Conservation (phyloP, 2,797 vertebrate species). For the Rhinophrynus dorsalis region DNA sequence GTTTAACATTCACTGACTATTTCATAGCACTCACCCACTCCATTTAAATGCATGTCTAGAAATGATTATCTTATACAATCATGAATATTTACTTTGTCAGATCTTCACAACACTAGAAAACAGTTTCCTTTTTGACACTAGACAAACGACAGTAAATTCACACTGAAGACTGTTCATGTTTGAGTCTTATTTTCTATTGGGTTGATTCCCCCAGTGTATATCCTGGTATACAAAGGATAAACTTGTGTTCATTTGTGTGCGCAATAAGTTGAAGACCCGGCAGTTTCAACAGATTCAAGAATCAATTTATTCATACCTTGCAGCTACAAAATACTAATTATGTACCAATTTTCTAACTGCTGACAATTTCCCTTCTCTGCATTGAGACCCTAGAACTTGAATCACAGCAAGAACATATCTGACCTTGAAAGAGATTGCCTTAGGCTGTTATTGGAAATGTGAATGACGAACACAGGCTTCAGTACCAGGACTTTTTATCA, state of each 20-base stretch:
- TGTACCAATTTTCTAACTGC: constrained; percentile 35
- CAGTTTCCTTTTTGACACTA: too few species aligned
- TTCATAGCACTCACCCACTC: too few species aligned
- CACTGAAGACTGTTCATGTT: too few species aligned
- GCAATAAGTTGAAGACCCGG: constrained; percentile 20
- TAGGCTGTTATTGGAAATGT: constrained; percentile 35
- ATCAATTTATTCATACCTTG: constrained; percentile 23
- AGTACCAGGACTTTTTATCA: constrained; percentile 9
- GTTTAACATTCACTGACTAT: too few species aligned
- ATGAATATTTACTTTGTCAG: too few species aligned
- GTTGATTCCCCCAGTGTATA: neutral
- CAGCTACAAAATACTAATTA: constrained; percentile 27
- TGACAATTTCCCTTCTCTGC: constrained; percentile 18
- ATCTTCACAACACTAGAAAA: too few species aligned
- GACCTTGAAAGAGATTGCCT: constrained; percentile 35
- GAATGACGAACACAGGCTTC: constrained; percentile 16
- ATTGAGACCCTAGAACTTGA: constrained; percentile 28
- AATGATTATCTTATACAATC: too few species aligned
- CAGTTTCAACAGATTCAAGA: constrained; percentile 39
- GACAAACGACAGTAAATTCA: too few species aligned
- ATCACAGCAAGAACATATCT: constrained; percentile 35
- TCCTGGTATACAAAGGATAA: rapidly evolving
- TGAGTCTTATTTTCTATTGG: too few species aligned
- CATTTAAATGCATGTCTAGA: too few species aligned
- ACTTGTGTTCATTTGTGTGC: neutral